Evolutionary conservation across 2,113 vertebrate genomes (phyloP).

Genomic region (Rostratula benghalensis): DNA sequence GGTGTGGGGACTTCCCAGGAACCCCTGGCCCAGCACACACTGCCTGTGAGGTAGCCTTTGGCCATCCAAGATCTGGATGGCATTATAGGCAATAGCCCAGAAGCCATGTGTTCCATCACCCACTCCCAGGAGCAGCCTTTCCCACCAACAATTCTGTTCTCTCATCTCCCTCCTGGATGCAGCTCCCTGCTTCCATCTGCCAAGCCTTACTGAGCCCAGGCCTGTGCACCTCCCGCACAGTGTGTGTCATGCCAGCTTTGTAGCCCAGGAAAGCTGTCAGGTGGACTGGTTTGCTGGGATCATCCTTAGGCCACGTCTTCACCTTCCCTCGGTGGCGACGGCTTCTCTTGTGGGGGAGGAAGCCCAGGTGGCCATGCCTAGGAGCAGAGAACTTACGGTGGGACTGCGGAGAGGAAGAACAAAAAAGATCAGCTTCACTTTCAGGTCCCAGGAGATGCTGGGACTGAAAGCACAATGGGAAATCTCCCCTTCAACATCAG

Average conservation of each 20-base stretch:
- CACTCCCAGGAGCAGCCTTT: background rate
- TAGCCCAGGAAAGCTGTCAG: constrained; percentile 84
- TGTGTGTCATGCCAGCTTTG: constrained; percentile 85
- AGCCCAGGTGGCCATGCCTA: constrained; percentile 82
- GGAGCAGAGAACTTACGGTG: constrained; percentile 85
- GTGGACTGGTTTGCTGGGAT: constrained; percentile 79
- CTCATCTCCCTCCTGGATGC: background rate
- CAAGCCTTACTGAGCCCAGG: constrained; percentile 78
- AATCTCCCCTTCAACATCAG: background rate
- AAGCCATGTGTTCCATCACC: background rate
- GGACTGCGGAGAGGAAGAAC: constrained; percentile 51
- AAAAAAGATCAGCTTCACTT: background rate
- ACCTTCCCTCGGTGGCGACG: constrained; percentile 80
- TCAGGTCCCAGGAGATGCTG: rapidly evolving
- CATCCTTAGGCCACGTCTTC: constrained; percentile 82
- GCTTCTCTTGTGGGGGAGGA: constrained; percentile 81
- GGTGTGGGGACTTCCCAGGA: background rate
- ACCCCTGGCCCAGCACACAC: too few species aligned
- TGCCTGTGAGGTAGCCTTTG: background rate
- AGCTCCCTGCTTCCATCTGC: background rate
- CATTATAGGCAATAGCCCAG: background rate
- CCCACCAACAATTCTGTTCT: background rate
- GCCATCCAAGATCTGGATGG: background rate
- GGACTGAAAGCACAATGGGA: background rate
- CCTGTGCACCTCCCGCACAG: constrained; percentile 77